Percentiles rank a stretch among this genome's conserved stretches.
Conservation (phyloP, 2,888 invertebrate genomes). For the Pherbina coryleti region DNA sequence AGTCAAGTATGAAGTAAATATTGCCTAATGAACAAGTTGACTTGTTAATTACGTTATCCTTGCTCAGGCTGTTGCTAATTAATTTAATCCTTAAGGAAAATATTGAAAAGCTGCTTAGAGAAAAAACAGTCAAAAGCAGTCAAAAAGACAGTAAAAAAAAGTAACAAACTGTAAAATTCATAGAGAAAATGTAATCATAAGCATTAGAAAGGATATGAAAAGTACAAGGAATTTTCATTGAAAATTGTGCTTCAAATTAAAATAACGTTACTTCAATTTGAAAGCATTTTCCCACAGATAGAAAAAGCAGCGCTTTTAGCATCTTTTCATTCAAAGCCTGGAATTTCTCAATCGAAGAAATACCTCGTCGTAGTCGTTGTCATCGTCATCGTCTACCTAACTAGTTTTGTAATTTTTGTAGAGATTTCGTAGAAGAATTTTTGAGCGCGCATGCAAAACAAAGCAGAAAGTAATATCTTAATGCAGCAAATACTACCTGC, state of each 20-base stretch:
- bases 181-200: not conserved
- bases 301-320: not conserved
- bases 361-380: constrained; percentile 3
- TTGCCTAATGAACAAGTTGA: constrained; percentile 62
- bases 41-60: constrained; percentile 43
- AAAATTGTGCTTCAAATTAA: not conserved
- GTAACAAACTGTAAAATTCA: not conserved
- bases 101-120: constrained; percentile 46
- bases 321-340: not conserved
- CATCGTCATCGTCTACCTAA: too few relatives aligned
- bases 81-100: constrained; percentile 53
- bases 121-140: not conserved
- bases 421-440: constrained; percentile 17
- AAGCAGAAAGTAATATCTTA: constrained; percentile 29
- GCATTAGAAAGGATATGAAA: not conserved
- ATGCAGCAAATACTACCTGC: not conserved
- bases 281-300: not conserved
- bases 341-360: constrained; percentile 11
- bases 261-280: not conserved
- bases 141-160: constrained; percentile 38
- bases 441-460: constrained; percentile 7
- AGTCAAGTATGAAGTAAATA: constrained; percentile 45
- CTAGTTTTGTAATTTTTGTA: constrained; percentile 13
- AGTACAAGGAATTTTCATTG: not conserved
- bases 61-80: constrained; percentile 50